Base-by-base conservation (phyloP, 2,888 invertebrate genomes). In the Dexiosoma caninum region DNA sequence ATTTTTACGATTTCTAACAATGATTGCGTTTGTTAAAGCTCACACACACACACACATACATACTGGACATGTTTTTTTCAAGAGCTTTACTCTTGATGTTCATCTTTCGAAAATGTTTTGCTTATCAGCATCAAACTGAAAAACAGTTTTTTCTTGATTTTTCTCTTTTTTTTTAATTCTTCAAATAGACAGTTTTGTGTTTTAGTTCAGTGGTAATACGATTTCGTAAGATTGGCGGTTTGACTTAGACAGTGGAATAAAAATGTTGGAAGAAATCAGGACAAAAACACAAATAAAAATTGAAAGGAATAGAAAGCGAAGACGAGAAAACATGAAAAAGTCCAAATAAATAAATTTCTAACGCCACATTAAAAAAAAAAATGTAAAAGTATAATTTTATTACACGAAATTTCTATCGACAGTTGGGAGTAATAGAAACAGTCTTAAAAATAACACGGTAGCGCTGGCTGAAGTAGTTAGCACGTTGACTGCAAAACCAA, bases 11-110 rank as follows among this genome's bases (percentile, higher is more conserved):
- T 75, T 70, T 66, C 60, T 19, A 69, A 81, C 77, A 81, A 81
- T 57, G 77, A 81, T 62, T 74, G 64, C 42, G 62, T 62, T 81
- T 81, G 72, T 81, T 72, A 57, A 67, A n/a, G n/a, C n/a, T n/a
- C n/a, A n/a, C n/a, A n/a, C n/a, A n/a, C n/a, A 30, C 10, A 21
- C n/a, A 1, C 8, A 57, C 4, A 9, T 1, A 7, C 9, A 7
- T 49, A 69, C 16, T 55, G 32, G 16, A 42, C 16, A 23, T 42
- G 12, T 44, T 30, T 60, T 53, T 21, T 6, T 30, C 9, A 7
- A 16, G 10, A 40, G 8, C 2, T 59, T 66, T 40, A 1, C 21
- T 37, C 30, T 46, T 59, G 40, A n/a, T 30, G 4, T 32, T 42
- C 55, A 55, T 42, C 57, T 46, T 46, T 46, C n/a, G 8, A 27